Base-by-base conservation (phyloP, 1,140 invertebrate species). In the Brachionus paranguensis region DNA sequence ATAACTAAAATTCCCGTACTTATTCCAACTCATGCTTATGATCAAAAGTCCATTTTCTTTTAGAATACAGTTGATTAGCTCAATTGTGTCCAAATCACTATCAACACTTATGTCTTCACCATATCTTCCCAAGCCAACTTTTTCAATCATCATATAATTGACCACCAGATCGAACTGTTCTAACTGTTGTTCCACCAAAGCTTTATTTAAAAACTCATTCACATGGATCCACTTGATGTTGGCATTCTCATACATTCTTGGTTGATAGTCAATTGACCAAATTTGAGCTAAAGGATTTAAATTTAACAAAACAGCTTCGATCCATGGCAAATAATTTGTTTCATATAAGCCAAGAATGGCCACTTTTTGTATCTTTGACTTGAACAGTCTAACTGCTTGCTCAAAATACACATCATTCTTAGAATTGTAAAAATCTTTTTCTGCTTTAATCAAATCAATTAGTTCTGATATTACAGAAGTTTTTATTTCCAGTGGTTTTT, bases 91-190 rank as follows among this genome's bases (percentile, higher is more conserved):
- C 41, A 72, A 72, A 72, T 72, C 68, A 17, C 27, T 17, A 3
- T 72, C 68, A 43, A 72, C n/a, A 43, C 17, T 72, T 72, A 72
- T 72, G 17, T 72, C 17, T 20, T 72, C 68, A 43, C 68, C 68
- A 43, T 41, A 72, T 43, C 68, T 37, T 43, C 68, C 68, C 37
- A 72, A 20, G 17, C 68, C 68, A 4, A 43, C 17, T 43, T 43
- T 72, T 72, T 72, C 68, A 72, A 72, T 43, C 68, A 43, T 43
- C 17, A 41, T 17, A 72, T 72, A 72, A 72, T 72, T 43, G 10
- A 72, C 17, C 2, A 72, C 68, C n/a, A 72, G 5, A 17, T 72
- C 68, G 43, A 72, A 72, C 37, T 72, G 17, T 6, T 72, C 68
- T 17, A 72, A 45, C 17, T 72, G 17, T 17, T 41, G 33, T 12